These are phyloP conservation scores for Meteorus sp. DNA, from an alignment of 1,140 invertebrate genomes.

Conservation along the genomic window DNA sequence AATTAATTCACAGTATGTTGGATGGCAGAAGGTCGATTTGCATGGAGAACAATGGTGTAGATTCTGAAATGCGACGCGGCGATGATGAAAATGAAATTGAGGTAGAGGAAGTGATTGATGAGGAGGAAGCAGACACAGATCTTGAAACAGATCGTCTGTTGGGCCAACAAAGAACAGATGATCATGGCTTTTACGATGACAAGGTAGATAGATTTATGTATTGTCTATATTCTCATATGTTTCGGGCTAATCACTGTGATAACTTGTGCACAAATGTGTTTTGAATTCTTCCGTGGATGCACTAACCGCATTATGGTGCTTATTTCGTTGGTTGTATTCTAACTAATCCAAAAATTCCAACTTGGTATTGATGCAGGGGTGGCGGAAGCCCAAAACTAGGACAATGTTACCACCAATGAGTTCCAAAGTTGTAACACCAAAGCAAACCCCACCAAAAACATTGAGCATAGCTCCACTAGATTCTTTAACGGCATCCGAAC, in stretches of 20 bases:
- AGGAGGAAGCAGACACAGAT: conserved; percentile 85
- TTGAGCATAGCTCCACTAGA: conserved; percentile 53
- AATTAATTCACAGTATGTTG: conserved; percentile 59
- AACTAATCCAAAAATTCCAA: conserved; percentile 25
- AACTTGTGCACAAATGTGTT: conserved; percentile 14
- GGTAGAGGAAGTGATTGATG: conserved; percentile 51
- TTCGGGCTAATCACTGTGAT: background rate
- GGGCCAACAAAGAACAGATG: conserved; percentile 85
- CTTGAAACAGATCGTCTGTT: conserved; percentile 86
- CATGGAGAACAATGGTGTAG: conserved; percentile 53
- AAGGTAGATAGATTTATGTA: conserved; percentile 65
- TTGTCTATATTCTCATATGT: conserved; percentile 28
- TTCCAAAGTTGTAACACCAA: conserved; percentile 59
- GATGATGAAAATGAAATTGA: conserved; percentile 51
- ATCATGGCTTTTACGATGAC: conserved; percentile 88
- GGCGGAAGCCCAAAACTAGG: conserved; percentile 75
- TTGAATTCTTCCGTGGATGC: conserved; percentile 8
- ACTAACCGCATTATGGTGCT: conserved; percentile 26
- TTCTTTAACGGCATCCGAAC: conserved; percentile 56
- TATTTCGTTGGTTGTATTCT: background rate
- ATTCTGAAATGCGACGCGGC: conserved; percentile 47
- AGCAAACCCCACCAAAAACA: conserved; percentile 60
- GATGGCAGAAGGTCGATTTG: conserved; percentile 54
- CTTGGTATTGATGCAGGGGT: conserved; percentile 64
- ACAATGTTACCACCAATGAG: conserved; percentile 69